Evolutionary conservation across 2,113 vertebrate species (phyloP), one percentile per base, ranked within the genome.

Genomic region (Odontesthes bonariensis): DNA sequence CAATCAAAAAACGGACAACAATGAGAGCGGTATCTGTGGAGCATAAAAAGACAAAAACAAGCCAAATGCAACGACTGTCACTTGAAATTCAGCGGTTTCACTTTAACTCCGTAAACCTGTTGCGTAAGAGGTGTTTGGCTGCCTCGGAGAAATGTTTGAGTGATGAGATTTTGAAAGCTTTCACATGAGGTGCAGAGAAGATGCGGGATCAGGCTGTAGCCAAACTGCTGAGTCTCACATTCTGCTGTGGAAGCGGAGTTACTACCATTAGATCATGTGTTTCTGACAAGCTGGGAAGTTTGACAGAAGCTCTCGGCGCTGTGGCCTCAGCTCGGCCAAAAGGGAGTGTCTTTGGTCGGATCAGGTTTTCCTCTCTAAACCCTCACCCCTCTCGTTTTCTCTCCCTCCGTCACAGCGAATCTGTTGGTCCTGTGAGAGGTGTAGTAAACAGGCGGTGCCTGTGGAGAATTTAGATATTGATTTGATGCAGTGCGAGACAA

Each of bases 401-500:
- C 44, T 74, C 60, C 52, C 69, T 78, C 67, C 53, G 44, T 73
- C 78, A 51, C 57, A 22, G 69, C 17, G 60, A 74, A 73, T 68
- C 58, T 65, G 81, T 67, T 81, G 40, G 69, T 84, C 82, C 55
- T 69, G 64, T 10, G 81, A 82, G 81, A 80, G 81, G 83, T 2
- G 40, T 86, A 84, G 81, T 87, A 90, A 91, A 90, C 83, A 77
- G 57, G 66, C 70, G 73, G 68, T 84, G 66, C 79, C 62, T 71
- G 77, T 52, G 23, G 78, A 75, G 69, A 81, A 85, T 88, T 87
- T 85, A 82, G 85, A 83, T 84, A 88, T 85, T 88, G 83, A 85
- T 87, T 81, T 74, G 64, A 77, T 83, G 72, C 75, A 88, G 82
- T 69, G 52, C 81, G 82, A 88, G 88, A 88, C 70, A 81, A 87